Conservation (phyloP, 2,888 invertebrate species). For the Torymus auratus region DNA sequence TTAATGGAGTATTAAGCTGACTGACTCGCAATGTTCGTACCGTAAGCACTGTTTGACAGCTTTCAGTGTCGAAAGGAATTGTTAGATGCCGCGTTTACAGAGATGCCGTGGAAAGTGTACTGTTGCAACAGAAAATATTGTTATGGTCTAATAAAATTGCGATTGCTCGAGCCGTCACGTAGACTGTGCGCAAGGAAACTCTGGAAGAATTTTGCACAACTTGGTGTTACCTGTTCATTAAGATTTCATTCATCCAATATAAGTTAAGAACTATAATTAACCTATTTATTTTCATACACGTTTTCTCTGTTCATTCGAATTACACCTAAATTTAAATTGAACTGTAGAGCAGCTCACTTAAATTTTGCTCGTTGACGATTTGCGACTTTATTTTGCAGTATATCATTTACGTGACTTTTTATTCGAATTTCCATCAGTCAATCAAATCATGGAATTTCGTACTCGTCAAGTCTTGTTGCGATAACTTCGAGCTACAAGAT, state of each 20-base stretch:
- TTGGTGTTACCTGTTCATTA: slow-evolving; percentile 13
- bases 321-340: too few relatives aligned
- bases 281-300: too few relatives aligned
- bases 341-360: too few relatives aligned
- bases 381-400: too few relatives aligned
- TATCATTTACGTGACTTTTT: too few relatives aligned
- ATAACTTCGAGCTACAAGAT: too few relatives aligned
- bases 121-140: slow-evolving; percentile 53
- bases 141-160: slow-evolving; percentile 51
- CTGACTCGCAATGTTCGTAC: slow-evolving; percentile 1
- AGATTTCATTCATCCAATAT: slow-evolving; percentile 8
- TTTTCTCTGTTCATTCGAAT: too few relatives aligned
- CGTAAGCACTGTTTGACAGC: slow-evolving; percentile 35
- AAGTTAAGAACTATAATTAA: too few relatives aligned
- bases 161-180: background rate
- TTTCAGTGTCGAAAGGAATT: slow-evolving; percentile 46
- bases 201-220: slow-evolving; percentile 23
- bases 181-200: background rate
- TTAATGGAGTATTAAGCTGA: slow-evolving; percentile 51
- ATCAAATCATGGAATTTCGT: too few relatives aligned
- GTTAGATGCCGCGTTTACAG: slow-evolving; percentile 34
- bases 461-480: too few relatives aligned
- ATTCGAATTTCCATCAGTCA: too few relatives aligned
- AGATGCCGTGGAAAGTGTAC: slow-evolving; percentile 46
- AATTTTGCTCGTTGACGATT: too few relatives aligned